Percentiles rank a stretch among this genome's conserved stretches.
Conservation (phyloP, 2,797 vertebrate species). For the Neostethus bicornis region DNA sequence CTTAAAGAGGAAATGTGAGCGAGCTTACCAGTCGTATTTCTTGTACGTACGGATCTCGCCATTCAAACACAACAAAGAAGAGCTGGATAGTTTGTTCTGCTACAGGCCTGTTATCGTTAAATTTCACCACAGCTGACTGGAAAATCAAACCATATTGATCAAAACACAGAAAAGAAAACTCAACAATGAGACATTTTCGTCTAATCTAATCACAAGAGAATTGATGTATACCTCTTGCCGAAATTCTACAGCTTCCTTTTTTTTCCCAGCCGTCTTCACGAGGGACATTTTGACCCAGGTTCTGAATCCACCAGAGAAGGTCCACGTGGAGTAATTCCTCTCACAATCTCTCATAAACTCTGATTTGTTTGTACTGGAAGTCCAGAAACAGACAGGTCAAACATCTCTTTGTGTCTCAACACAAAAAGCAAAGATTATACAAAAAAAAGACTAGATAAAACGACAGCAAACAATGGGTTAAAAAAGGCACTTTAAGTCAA, state of each 20-base stretch:
- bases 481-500: neutral
- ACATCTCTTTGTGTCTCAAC: neutral
- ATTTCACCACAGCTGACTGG: slow-evolving; percentile 94
- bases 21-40: slow-evolving; percentile 90
- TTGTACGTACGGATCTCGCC: slow-evolving; percentile 95
- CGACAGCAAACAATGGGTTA: neutral
- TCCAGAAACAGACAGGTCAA: slow-evolving; percentile 11
- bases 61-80: slow-evolving; percentile 96
- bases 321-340: slow-evolving; percentile 95
- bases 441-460: neutral
- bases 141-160: slow-evolving; percentile 19
- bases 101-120: slow-evolving; percentile 85
- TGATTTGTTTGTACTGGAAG: slow-evolving; percentile 81
- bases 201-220: fast-evolving
- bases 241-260: slow-evolving; percentile 88
- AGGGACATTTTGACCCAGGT: slow-evolving; percentile 99
- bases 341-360: slow-evolving; percentile 93
- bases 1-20: neutral
- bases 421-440: neutral
- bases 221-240: slow-evolving; percentile 87
- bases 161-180: neutral
- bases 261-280: slow-evolving; percentile 89
- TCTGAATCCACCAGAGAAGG: slow-evolving; percentile 96
- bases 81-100: slow-evolving; percentile 81
- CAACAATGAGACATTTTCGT: neutral